phyloP scores from a whole-genome alignment of 2,797 vertebrate genomes.

The Triplophysa bombifrons region DNA sequence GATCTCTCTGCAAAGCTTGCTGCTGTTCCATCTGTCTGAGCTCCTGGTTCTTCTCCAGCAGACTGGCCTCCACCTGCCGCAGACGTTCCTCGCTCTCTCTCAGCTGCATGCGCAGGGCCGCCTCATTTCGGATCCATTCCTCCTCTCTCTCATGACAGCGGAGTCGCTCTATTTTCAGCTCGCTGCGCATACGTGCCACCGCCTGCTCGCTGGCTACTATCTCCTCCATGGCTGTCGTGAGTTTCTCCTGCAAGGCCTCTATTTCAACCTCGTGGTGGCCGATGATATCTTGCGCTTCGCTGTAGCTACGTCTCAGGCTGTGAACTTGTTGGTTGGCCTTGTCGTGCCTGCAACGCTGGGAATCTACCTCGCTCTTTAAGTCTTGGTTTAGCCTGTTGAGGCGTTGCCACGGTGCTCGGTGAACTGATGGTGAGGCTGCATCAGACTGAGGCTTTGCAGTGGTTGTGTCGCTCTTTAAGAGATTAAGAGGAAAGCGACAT shows the following conservation, averaged over 20 bases:
- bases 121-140: conserved; percentile 82
- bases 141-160: conserved; percentile 87
- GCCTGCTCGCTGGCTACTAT: conserved; percentile 89
- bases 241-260: conserved; percentile 86
- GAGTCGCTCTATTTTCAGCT: conserved; percentile 87
- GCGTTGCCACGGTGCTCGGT: conserved; percentile 86
- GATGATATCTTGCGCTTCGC: conserved; percentile 88
- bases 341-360: conserved; percentile 89
- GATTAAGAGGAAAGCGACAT: conserved; percentile 90
- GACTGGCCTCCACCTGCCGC: conserved; percentile 84
- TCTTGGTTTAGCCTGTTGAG: conserved; percentile 92
- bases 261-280: conserved; percentile 89
- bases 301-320: conserved; percentile 88
- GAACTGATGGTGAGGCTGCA: conserved; percentile 75
- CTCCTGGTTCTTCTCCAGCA: conserved; percentile 90
- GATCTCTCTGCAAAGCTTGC: conserved; percentile 89
- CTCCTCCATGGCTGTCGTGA: conserved; percentile 86
- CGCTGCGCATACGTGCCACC: conserved; percentile 86
- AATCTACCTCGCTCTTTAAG: conserved; percentile 87
- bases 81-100: conserved; percentile 90
- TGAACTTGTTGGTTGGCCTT: conserved; percentile 88
- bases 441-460: conserved; percentile 29
- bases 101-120: conserved; percentile 82
- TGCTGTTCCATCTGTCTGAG: conserved; percentile 88
- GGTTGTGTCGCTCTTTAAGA: conserved; percentile 92